Conservation (phyloP, 2,888 invertebrate species). For the Macrosoma leucophasiata region DNA sequence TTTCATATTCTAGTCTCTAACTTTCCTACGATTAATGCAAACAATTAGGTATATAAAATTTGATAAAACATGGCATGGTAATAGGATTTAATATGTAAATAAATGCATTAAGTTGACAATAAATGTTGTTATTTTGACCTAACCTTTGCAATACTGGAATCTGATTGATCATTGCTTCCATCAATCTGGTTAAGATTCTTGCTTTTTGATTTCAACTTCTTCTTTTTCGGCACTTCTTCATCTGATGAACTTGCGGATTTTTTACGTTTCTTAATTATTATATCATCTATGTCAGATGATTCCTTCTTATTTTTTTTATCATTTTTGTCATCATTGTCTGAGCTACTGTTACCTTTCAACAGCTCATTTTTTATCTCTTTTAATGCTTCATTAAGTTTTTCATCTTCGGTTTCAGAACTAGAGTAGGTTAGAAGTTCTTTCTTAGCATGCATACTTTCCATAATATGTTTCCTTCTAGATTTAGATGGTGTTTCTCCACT, state of each 20-base stretch:
- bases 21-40: no score
- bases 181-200: no score
- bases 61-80: no score
- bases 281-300: slow-evolving; percentile 33
- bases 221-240: no score
- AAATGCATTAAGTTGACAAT: no score
- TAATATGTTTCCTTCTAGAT: slow-evolving; percentile 42
- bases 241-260: no score
- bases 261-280: slow-evolving; percentile 29
- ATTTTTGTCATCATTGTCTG: slow-evolving; percentile 36
- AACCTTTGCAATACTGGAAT: slow-evolving; percentile 56
- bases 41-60: no score
- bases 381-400: slow-evolving; percentile 35
- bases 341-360: slow-evolving; percentile 34
- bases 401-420: slow-evolving; percentile 59
- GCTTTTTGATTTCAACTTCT: no score
- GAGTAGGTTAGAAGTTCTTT: slow-evolving; percentile 49
- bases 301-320: slow-evolving; percentile 16
- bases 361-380: slow-evolving; percentile 43
- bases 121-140: slow-evolving; percentile 38
- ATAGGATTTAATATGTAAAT: no score
- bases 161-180: slow-evolving; percentile 39
- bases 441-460: slow-evolving; percentile 53
- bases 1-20: no score
- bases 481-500: slow-evolving; percentile 28